Evolutionary conservation across 2,888 invertebrate genomes (phyloP).

Genomic region (Caenorhabditis wallacei): DNA sequence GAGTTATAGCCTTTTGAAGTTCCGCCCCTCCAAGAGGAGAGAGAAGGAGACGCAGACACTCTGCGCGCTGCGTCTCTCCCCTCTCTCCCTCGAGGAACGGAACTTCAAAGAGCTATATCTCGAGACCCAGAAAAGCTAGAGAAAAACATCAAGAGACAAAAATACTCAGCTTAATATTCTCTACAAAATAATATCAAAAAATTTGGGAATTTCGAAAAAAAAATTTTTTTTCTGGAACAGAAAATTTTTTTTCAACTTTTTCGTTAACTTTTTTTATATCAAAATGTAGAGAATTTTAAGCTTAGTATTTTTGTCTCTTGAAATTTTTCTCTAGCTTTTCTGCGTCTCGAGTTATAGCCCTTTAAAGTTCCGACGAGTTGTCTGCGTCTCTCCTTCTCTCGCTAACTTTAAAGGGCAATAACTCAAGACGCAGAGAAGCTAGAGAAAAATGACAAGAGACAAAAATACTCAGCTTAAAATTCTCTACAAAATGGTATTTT

Average conservation of each 20-base stretch:
- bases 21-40: background rate
- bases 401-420: too few relatives aligned
- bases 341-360: too few relatives aligned
- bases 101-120: background rate
- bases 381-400: too few relatives aligned
- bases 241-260: too few relatives aligned
- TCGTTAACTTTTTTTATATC: too few relatives aligned
- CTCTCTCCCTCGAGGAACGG: background rate
- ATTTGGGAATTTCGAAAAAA: background rate
- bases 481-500: background rate
- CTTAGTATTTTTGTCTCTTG: too few relatives aligned
- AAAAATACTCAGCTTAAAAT: conserved; percentile 2
- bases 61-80: background rate
- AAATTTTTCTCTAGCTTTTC: too few relatives aligned
- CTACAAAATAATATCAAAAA: background rate
- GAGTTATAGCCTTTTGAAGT: too few relatives aligned
- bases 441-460: background rate
- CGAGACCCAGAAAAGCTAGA: background rate
- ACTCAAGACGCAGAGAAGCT: background rate
- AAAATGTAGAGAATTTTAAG: too few relatives aligned
- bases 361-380: too few relatives aligned
- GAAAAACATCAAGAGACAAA: background rate
- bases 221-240: too few relatives aligned
- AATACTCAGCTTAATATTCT: background rate
- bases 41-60: too few relatives aligned